Evolutionary conservation across 2,797 vertebrate species (phyloP), one percentile per base, ranked within the genome.

Genomic region (Crenuchus spilurus): DNA sequence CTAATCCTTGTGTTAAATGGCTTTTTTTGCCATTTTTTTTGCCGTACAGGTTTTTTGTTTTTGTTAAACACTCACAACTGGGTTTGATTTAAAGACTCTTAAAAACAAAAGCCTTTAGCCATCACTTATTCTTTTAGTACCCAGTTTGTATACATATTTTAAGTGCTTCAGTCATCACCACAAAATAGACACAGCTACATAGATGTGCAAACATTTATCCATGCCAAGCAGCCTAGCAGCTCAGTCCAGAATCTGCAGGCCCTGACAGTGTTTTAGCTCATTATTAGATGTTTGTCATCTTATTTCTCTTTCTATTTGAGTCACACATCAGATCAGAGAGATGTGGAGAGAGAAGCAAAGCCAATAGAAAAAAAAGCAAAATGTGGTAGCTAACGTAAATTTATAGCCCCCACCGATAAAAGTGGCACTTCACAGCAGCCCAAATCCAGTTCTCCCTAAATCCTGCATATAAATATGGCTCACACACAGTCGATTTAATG

Each of bases 1-100:
- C 42, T 72, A 49, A 77, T 69, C 63, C 41, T 31, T 66, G 39
- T 72, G 65, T 79, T 75, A 70, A 72, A 68, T 63, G 60, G 33
- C 18, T 55, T 52, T 35, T 48, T 31, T 52, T 63, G 60, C 28
- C 18, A 61, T 52, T 35, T 48, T 31, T 52, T 41, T 9, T 28
- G 14, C 16, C 30, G 37, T 37, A 30, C 24, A 75, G 63, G 49
- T 75, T 70, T 42, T 46, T 35, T 60, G 20, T 66, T 61, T 22
- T 39, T 72, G 51, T 49, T 37, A 74, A 73, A 76, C 75, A 58
- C 64, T 26, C 72, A 64, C 68, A 42, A 72, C 66, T 42, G 26
- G 46, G 28, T 61, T 52, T 58, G 30, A 33, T 64, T 52, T 77
- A 46, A 68, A 68, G 64, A 55, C 35, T 24, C 18, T 31, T 61